phyloP scores from a whole-genome alignment of 1,140 invertebrate genomes.

The Sminthurides bifidus region DNA sequence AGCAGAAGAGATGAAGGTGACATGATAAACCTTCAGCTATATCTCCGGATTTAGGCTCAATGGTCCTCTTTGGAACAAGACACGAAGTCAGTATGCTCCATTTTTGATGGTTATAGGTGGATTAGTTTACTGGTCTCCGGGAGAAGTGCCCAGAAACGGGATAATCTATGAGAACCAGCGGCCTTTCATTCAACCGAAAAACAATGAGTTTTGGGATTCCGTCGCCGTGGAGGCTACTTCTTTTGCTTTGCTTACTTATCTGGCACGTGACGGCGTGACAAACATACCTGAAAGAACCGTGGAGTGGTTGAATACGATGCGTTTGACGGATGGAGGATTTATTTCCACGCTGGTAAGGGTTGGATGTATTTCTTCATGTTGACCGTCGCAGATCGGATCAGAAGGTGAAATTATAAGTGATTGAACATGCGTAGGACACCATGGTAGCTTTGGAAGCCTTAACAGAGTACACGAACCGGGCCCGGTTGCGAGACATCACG shows the following conservation, averaged over 20 bases:
- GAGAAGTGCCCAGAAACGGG: conserved; percentile 34
- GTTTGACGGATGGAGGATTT: conserved; percentile 45
- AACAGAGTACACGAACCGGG: conserved; percentile 45
- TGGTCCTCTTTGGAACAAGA: no score
- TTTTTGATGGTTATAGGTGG: conserved; percentile 37
- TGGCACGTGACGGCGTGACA: conserved; percentile 39
- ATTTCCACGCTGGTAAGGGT: conserved; percentile 45
- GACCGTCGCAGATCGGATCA: no score
- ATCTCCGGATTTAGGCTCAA: not conserved
- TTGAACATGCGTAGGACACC: conserved; percentile 41
- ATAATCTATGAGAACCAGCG: conserved; percentile 42
- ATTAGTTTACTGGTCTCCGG: conserved; percentile 41
- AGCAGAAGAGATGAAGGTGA: conserved; percentile 35
- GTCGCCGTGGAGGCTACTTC: conserved; percentile 46
- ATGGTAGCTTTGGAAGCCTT: conserved; percentile 48
- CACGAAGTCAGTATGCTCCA: no score
- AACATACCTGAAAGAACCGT: conserved; percentile 42
- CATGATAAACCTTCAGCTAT: not conserved
- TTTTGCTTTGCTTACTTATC: conserved; percentile 47
- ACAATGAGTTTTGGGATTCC: conserved; percentile 38
- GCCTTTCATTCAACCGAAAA: conserved; percentile 40
- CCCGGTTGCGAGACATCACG: conserved; percentile 46
- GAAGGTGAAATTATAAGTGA: no score
- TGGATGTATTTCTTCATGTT: no score
- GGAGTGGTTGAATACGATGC: conserved; percentile 47